phyloP scores from a whole-genome alignment of 2,113 vertebrate species.

The Indicator indicator region DNA sequence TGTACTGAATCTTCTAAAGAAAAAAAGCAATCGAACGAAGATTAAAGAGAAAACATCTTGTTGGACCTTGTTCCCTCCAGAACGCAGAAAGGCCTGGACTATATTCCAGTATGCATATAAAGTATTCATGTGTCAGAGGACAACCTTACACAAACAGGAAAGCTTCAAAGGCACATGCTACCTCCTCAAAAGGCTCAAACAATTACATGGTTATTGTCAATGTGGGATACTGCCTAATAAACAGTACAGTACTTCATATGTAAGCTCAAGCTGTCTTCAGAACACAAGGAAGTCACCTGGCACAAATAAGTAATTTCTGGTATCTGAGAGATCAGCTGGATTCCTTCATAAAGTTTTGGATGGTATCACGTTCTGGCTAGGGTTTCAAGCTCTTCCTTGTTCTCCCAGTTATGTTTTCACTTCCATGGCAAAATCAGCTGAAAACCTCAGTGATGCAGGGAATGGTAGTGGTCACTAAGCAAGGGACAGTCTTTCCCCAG shows the following conservation, averaged over 20 bases:
- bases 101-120: not conserved
- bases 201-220: not conserved
- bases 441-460: not conserved
- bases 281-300: not conserved
- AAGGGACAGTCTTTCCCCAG: not conserved
- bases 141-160: not conserved
- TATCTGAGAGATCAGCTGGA: not conserved
- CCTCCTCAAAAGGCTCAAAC: not conserved
- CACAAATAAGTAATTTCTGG: not conserved
- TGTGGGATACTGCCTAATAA: fast-evolving
- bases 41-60: not conserved
- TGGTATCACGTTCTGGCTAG: not conserved
- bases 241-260: not conserved
- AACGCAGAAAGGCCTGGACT: not conserved
- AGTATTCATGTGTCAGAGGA: not conserved
- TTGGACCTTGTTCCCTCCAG: not conserved
- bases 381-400: not conserved
- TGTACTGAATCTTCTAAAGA: not conserved
- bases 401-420: not conserved
- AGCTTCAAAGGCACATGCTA: not conserved
- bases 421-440: not conserved
- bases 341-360: not conserved
- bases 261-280: not conserved
- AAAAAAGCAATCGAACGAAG: not conserved
- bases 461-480: not conserved